Evolutionary conservation across 2,888 invertebrate species (phyloP), one percentile per base, ranked within the genome.

Genomic region (Spilosoma lubricipeda): DNA sequence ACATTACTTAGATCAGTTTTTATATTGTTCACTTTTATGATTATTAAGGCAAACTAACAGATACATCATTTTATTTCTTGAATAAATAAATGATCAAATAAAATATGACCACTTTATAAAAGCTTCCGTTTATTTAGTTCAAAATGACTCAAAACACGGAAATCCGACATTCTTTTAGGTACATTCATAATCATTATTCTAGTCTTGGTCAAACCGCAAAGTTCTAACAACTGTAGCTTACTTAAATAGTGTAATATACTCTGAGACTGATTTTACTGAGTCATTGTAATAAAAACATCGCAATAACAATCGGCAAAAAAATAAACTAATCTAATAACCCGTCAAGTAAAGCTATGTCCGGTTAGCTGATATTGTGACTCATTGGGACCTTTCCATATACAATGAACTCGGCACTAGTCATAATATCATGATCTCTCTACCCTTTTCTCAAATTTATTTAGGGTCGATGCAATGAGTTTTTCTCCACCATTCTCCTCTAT

Each of bases 321-420:
- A 20, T 59, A 30, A 59, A 39, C 30, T 63, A 30, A 63, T 30
- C 45, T 30, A 65, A 73, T 73, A 23, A 69, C 13, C 8, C 23
- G 36, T 69, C 64, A 39, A 64, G 69, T 27, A 64, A 52, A 68
- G n/a, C 68, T 27, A 48, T 52, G 48, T 68, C 23, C 52, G 13
- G 20, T 39, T 64, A 69, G 36, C 63, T 65, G 48, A 69, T 8
- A 56, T 45, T 33, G 18, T 69, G 67, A 67, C 27, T 67, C 30
- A 67, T 67, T 23, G 30, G 7, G 0, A 20, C 9, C 52, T 56
- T 3, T 23, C 8, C 52, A 8, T 23, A 8, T 20, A 52, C 5
- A 52, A 52, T 52, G 52, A 23, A 52, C 52, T 52, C 1, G 23
- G 23, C 52, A 52, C 52, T 52, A 20, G 48, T 48, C 1, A 20